Base-by-base conservation (phyloP, 2,888 invertebrate genomes). In the Pseudococcus longispinus region DNA sequence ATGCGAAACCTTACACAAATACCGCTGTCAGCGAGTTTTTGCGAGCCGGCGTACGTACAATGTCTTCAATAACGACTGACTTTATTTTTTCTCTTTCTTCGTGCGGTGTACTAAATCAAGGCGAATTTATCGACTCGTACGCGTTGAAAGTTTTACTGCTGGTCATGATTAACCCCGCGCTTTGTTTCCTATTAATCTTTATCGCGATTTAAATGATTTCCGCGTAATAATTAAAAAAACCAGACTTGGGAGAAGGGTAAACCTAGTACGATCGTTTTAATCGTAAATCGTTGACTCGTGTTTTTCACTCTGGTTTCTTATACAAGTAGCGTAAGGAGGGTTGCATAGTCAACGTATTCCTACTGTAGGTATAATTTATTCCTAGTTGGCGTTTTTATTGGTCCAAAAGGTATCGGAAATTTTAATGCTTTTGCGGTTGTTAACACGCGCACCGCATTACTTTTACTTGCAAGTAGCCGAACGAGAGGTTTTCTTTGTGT, bases 191-290 rank as follows among this genome's bases (percentile, higher is more conserved):
- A 80, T 80, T 80, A 80, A 80, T 80, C 77, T 37, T 80, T 80
- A 80, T 80, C 77, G 77, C 77, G 77, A 80, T 80, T 80, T 42
- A 42, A 80, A 80, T 42, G 77, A 80, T 80, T 80, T 80, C 77
- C 37, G 77, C 77, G 77, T 37, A 80, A 80, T 80, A 80, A 80
- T 80, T 80, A 80, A 80, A 80, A 80, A 42, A 37, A 37, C n/a
- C n/a, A 37, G 1, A 29, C 1, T 20, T 8, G 9, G n/a, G 51
- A 46, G 60, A 11, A 11, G n/a, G 44, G 44, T 46, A 55, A 0
- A 13, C n/a, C 46, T 46, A 46, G 37, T 55, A 55, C 3, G 60
- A 20, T 60, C 23, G 60, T 60, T 60, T 23, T 23, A 51, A 18
- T 60, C 70, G 70, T 70, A 70, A 70, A 70, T 70, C 70, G 70